Percentiles rank a stretch among this genome's conserved stretches.
Conservation (phyloP, 2,888 invertebrate genomes). For the Epirrhoe tristata region DNA sequence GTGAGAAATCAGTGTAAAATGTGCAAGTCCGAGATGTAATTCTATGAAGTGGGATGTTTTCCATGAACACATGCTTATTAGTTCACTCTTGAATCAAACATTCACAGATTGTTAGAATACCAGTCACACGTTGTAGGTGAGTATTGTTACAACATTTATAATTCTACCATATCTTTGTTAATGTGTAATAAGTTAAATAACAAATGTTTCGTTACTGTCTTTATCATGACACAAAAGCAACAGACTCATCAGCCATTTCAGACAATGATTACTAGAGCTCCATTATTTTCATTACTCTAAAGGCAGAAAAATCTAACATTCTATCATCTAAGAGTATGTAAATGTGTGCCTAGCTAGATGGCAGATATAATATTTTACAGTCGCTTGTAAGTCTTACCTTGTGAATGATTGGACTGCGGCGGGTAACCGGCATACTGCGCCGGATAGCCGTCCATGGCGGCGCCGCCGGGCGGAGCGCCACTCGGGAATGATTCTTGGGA, state of each 20-base stretch:
- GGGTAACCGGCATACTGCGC: conserved; percentile 87
- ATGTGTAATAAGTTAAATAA: no score
- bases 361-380: no score
- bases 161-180: background rate
- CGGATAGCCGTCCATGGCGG: conserved; percentile 93
- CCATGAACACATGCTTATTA: conserved; percentile 12
- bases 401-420: conserved; percentile 88
- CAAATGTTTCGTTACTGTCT: no score
- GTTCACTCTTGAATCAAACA: conserved; percentile 18
- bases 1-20: conserved; percentile 17
- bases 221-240: no score
- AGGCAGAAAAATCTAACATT: background rate
- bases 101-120: conserved; percentile 14
- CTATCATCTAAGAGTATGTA: no score
- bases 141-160: conserved; percentile 9
- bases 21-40: conserved; percentile 17
- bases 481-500: conserved; percentile 96
- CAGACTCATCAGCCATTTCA: background rate
- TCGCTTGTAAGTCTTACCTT: conserved; percentile 83
- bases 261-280: no score
- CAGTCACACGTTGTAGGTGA: conserved; percentile 5
- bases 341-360: background rate
- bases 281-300: background rate
- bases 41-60: background rate
- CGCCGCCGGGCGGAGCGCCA: conserved; percentile 87